Evolutionary conservation across 2,888 invertebrate species (phyloP).

Genomic region (Abscondita cerata): DNA sequence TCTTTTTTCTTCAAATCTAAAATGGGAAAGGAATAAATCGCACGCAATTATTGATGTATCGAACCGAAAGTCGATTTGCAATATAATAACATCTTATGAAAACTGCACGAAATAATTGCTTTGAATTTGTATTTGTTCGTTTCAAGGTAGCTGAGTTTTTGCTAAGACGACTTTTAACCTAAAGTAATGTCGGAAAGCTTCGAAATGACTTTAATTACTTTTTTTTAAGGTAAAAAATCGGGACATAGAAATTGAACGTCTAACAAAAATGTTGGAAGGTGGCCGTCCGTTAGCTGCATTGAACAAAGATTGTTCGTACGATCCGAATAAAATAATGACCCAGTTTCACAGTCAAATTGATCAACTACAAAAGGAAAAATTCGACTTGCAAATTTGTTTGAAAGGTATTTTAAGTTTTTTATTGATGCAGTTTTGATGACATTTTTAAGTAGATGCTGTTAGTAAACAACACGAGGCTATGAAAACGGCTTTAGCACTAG

Average conservation of each 20-base stretch:
- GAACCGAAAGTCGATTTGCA: too few relatives aligned
- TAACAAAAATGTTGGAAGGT: slow-evolving; percentile 73
- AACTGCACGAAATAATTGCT: too few relatives aligned
- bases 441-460: slow-evolving; percentile 58
- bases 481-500: slow-evolving; percentile 74
- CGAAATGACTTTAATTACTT: too few relatives aligned
- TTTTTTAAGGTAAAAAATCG: slow-evolving; percentile 56
- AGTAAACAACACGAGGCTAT: slow-evolving; percentile 82
- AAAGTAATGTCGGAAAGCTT: too few relatives aligned
- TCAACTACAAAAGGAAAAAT: slow-evolving; percentile 67
- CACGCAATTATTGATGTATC: too few relatives aligned
- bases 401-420: slow-evolving; percentile 53
- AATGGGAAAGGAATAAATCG: too few relatives aligned
- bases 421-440: too few relatives aligned
- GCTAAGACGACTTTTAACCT: too few relatives aligned
- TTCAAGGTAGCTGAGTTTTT: too few relatives aligned
- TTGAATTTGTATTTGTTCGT: too few relatives aligned
- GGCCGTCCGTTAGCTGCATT: slow-evolving; percentile 71
- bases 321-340: slow-evolving; percentile 60
- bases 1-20: too few relatives aligned
- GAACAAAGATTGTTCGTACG: slow-evolving; percentile 70
- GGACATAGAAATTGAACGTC: slow-evolving; percentile 74
- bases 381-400: slow-evolving; percentile 63
- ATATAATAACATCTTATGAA: too few relatives aligned
- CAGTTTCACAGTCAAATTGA: slow-evolving; percentile 64